Evolutionary conservation across 1,140 invertebrate genomes (phyloP).

Genomic region (Chrysoperla carnea): DNA sequence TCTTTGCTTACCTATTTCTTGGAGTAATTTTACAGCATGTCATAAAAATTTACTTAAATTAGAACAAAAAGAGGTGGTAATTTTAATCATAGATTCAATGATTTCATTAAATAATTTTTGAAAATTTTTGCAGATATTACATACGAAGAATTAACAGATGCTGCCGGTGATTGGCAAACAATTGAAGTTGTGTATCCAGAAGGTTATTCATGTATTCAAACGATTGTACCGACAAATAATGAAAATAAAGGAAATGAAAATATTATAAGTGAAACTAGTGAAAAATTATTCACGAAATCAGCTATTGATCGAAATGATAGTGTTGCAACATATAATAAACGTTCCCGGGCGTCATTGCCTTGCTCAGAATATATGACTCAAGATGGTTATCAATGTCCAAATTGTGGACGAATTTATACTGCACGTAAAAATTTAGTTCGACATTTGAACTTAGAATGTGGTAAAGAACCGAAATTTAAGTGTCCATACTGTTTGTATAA

Average conservation of each 20-base stretch:
- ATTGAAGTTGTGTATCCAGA: not conserved
- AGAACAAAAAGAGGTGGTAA: too few relatives aligned
- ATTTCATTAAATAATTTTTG: too few relatives aligned
- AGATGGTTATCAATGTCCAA: slow-evolving; percentile 9
- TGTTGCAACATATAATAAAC: too few relatives aligned
- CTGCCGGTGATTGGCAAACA: not conserved
- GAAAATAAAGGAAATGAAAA: not conserved
- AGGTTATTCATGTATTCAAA: not conserved
- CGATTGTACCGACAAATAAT: not conserved
- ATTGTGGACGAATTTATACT: slow-evolving; percentile 9
- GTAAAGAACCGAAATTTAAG: slow-evolving; percentile 29
- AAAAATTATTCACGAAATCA: too few relatives aligned
- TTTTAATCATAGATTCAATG: too few relatives aligned
- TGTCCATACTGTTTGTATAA: slow-evolving; percentile 21
- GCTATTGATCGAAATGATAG: too few relatives aligned
- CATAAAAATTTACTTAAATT: too few relatives aligned
- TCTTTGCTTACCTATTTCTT: too few relatives aligned
- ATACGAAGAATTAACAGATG: too few relatives aligned
- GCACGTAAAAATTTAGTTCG: slow-evolving; percentile 24
- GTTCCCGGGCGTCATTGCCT: not conserved
- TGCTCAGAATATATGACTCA: not conserved
- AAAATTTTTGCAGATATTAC: too few relatives aligned
- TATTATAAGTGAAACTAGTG: not conserved
- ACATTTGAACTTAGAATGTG: slow-evolving; percentile 5
- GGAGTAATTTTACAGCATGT: too few relatives aligned